Evolutionary conservation across 2,797 vertebrate species (phyloP).

Genomic region (Leptatherina wallacei): DNA sequence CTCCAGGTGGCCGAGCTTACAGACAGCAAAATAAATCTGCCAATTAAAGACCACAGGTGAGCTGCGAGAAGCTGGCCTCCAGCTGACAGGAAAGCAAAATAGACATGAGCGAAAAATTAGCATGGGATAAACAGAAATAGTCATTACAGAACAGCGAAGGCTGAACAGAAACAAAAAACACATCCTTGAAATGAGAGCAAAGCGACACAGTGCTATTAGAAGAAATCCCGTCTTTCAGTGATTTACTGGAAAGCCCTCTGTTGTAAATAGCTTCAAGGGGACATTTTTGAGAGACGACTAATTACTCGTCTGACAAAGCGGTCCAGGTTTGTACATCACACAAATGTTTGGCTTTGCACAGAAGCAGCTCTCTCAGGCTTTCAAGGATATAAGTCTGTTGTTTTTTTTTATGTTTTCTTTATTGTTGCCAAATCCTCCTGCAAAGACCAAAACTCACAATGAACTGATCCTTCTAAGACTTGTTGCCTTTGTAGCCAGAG

Average conservation of each 20-base stretch:
- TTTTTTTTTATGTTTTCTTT: background rate
- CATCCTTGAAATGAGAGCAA: background rate
- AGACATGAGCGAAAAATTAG: conserved; percentile 32
- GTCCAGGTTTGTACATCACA: conserved; percentile 11
- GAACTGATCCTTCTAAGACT: conserved; percentile 8
- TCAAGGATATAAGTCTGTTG: background rate
- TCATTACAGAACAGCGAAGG: background rate
- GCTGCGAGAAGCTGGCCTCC: conserved; percentile 33
- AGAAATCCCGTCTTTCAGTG: background rate
- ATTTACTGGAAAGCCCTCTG: background rate
- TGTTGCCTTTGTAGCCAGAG: conserved; percentile 10
- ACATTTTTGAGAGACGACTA: conserved; percentile 2
- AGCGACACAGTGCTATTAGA: background rate
- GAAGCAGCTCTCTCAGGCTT: background rate
- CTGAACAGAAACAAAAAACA: background rate
- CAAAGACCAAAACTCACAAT: conserved; percentile 19
- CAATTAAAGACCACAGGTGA: conserved; percentile 57
- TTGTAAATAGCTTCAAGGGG: background rate
- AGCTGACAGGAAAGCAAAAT: conserved; percentile 33
- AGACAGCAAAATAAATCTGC: conserved; percentile 61
- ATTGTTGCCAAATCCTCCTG: conserved; percentile 7
- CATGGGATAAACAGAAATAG: conserved; percentile 3
- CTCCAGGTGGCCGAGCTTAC: conserved; percentile 43
- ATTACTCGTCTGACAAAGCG: background rate
- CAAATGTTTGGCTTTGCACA: conserved; percentile 3